Conservation (phyloP, 2,113 vertebrate genomes). For the Hippocampus zosterae region DNA sequence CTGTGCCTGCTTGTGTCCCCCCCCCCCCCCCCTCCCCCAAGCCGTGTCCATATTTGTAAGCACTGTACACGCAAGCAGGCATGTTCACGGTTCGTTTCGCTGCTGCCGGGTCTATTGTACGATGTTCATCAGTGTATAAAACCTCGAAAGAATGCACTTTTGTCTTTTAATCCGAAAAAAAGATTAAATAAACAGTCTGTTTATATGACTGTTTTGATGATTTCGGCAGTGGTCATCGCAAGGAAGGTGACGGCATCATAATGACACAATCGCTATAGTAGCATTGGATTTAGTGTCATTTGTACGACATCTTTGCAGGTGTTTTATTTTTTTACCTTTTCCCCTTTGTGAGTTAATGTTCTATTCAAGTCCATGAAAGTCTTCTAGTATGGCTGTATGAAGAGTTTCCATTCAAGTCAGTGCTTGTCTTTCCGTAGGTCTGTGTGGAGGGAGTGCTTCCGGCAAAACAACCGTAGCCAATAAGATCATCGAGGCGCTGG, state of each 20-base stretch:
- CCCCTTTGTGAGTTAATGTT: no score
- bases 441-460: slow-evolving; percentile 86
- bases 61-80: background rate
- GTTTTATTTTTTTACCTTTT: rapidly evolving
- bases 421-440: slow-evolving; percentile 56
- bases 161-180: background rate
- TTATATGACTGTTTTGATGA: no score
- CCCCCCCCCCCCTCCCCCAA: background rate
- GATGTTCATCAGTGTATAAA: background rate
- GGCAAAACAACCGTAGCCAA: slow-evolving; percentile 89
- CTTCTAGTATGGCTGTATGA: no score
- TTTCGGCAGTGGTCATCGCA: no score
- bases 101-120: background rate
- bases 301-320: no score
- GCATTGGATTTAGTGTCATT: no score
- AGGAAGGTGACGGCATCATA: no score
- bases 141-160: background rate
- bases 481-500: slow-evolving; percentile 86
- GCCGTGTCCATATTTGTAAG: background rate
- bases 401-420: background rate
- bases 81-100: background rate
- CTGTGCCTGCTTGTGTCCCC: background rate
- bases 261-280: no score
- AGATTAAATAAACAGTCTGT: background rate
- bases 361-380: no score